These are phyloP conservation scores for Ptyas mucosa DNA, from an alignment of 2,113 vertebrate species.

Conservation along the genomic window DNA sequence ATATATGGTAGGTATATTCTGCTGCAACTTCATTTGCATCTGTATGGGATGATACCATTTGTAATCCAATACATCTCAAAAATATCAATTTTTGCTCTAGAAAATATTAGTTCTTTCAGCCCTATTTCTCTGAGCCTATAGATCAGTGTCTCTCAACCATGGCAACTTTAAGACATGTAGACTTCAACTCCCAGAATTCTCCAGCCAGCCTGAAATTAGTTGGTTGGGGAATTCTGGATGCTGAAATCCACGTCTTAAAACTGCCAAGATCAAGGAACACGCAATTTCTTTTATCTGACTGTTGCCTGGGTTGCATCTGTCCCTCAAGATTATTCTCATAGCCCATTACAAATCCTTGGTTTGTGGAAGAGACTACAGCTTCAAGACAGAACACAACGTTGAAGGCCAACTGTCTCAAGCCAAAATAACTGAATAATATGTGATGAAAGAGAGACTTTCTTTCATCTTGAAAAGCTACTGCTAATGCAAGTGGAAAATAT, in stretches of 20 bases:
- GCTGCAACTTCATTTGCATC: background rate
- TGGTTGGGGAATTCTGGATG: background rate
- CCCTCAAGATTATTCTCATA: background rate
- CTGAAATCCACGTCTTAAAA: too few species aligned
- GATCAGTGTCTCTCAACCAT: background rate
- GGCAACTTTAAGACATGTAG: background rate
- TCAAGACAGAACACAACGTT: background rate
- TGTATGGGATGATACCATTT: background rate
- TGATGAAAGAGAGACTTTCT: background rate
- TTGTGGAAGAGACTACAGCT: background rate
- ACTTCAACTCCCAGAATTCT: background rate
- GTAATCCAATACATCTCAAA: background rate
- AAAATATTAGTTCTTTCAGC: background rate
- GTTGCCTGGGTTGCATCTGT: background rate
- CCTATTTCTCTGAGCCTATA: background rate
- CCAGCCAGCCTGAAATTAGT: background rate
- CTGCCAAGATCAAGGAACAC: background rate
- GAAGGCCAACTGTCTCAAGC: background rate
- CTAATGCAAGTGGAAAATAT: background rate
- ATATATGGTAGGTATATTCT: background rate
- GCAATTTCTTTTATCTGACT: background rate
- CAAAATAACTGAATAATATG: background rate
- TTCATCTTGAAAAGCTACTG: background rate
- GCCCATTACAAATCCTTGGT: background rate
- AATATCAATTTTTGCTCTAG: background rate